Evolutionary conservation across 2,797 vertebrate species (phyloP).

Genomic region (Poecilia picta): DNA sequence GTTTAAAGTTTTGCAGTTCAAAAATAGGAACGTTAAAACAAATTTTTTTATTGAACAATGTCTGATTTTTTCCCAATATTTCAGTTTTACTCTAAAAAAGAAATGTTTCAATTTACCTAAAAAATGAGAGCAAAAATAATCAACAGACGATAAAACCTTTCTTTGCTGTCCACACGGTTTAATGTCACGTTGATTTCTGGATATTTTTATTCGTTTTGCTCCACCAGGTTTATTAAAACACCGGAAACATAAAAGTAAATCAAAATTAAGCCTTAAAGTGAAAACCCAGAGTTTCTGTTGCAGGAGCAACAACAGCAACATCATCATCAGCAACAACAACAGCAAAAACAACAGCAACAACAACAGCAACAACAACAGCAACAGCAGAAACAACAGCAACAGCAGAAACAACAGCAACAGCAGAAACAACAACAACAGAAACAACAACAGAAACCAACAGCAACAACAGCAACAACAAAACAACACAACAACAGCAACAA

Average conservation of each 20-base stretch:
- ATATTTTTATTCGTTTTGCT: not conserved
- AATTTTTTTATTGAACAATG: not conserved
- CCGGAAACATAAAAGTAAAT: constrained; percentile 20
- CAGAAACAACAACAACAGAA: too few relatives aligned
- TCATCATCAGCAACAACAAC: too few relatives aligned
- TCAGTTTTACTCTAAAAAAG: not conserved
- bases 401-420: too few relatives aligned
- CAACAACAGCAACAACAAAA: too few relatives aligned
- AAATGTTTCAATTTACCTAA: not conserved
- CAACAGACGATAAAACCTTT: not conserved
- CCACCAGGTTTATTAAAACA: constrained; percentile 12
- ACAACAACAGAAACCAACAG: too few relatives aligned
- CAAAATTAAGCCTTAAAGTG: constrained; percentile 18
- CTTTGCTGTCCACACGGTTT: constrained; percentile 21
- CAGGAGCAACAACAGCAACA: too few relatives aligned
- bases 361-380: too few relatives aligned
- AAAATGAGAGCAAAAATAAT: not conserved
- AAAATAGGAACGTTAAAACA: not conserved
- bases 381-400: too few relatives aligned
- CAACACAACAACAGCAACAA: too few relatives aligned
- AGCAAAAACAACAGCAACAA: too few relatives aligned
- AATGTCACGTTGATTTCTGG: not conserved
- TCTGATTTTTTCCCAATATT: not conserved
- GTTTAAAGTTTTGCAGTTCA: not conserved
- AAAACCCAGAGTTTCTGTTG: constrained; percentile 24